Evolutionary conservation across 2,797 vertebrate species (phyloP).

Genomic region (Micrastur ruficollis): DNA sequence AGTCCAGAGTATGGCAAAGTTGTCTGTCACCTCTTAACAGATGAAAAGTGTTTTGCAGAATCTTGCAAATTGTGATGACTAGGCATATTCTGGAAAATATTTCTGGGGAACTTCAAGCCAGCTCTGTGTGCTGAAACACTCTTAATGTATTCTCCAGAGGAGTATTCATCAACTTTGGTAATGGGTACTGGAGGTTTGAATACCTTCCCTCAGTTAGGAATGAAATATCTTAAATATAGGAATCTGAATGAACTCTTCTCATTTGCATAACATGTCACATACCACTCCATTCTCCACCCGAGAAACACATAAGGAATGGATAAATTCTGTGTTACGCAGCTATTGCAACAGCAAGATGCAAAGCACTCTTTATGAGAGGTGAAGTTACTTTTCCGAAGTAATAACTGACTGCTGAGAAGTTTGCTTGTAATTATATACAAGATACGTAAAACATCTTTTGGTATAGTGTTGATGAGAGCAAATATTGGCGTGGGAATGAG

Average conservation of each 20-base stretch:
- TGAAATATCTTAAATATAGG: neutral
- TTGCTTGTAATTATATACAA: neutral
- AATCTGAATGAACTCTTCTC: neutral
- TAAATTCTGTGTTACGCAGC: neutral
- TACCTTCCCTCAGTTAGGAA: neutral
- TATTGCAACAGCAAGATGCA: neutral
- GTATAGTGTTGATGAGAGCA: neutral
- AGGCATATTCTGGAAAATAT: neutral
- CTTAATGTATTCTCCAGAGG: neutral
- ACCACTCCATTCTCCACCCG: neutral
- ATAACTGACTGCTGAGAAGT: neutral
- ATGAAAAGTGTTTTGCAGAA: neutral
- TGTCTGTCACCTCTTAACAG: neutral
- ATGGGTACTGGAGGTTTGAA: neutral
- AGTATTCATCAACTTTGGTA: neutral
- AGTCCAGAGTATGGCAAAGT: neutral
- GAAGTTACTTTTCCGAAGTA: neutral
- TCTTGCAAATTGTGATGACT: neutral
- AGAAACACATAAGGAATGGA: fast-evolving
- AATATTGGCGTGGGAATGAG: neutral
- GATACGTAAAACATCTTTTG: neutral
- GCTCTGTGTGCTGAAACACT: neutral
- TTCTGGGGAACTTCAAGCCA: neutral
- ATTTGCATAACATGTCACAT: neutral
- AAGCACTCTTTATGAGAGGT: neutral